phyloP scores from a whole-genome alignment of 2,888 invertebrate genomes.

The Agriopis aurantiaria region DNA sequence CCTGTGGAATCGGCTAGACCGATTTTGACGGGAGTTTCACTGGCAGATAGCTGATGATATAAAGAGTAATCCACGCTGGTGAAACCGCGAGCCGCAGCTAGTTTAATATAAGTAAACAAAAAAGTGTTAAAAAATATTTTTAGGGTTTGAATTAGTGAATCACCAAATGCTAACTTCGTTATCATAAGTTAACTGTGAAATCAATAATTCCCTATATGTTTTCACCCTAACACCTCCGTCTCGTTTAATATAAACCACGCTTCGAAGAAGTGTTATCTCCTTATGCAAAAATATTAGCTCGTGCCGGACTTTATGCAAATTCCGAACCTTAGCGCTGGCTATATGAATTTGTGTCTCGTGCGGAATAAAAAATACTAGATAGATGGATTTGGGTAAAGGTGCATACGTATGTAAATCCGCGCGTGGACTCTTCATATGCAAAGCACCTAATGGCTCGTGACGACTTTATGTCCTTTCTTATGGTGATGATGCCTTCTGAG shows the following conservation, averaged over 20 bases:
- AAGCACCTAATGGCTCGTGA: constrained; percentile 72
- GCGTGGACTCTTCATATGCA: constrained; percentile 84
- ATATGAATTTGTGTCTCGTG: constrained; percentile 76
- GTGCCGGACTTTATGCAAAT: constrained; percentile 84
- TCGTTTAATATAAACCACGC: constrained; percentile 63
- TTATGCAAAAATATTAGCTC: constrained; percentile 84
- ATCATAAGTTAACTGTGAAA: constrained; percentile 55
- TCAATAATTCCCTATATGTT: constrained; percentile 56
- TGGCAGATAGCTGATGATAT: no score
- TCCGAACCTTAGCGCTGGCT: constrained; percentile 66
- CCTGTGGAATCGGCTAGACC: no score
- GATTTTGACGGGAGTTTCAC: no score
- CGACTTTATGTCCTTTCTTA: constrained; percentile 68
- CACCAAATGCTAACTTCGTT: constrained; percentile 40
- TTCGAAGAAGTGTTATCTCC: constrained; percentile 79
- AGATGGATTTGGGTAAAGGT: constrained; percentile 73
- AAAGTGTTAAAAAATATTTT: constrained; percentile 18
- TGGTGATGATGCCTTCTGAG: constrained; percentile 57
- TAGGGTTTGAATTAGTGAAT: constrained; percentile 52
- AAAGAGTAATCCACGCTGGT: no score
- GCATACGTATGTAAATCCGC: constrained; percentile 81
- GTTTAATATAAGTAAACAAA: no score
- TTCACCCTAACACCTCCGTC: constrained; percentile 57
- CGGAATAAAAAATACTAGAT: constrained; percentile 73
- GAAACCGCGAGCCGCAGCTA: no score